Base-by-base conservation (phyloP, 2,113 vertebrate genomes). In the Cyprinodon brontotheroides region DNA sequence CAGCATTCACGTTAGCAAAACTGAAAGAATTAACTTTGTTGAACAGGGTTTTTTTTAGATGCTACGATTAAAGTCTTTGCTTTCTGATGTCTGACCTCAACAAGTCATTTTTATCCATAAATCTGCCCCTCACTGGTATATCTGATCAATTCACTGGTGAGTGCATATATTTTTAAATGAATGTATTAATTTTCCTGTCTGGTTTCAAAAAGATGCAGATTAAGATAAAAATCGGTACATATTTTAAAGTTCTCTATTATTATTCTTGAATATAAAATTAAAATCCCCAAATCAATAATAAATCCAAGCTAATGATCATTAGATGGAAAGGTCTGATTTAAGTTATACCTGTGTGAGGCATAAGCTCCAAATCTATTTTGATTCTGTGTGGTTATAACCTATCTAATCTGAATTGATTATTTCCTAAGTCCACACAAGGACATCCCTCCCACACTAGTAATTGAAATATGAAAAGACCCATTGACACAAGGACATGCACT, bases 351-450 rank as follows among this genome's bases (percentile, higher is more conserved):
- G 14, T 53, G 43, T 11, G 43, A 70, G 71, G 22, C 7, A 22
- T 63, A 53, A 41, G 62, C 6, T 36, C 4, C 4, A 36, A 15
- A 38, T 11, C 48, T 65, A 50, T 47, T 74, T 62, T 43, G 36
- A 62, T 12, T 79, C 45, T 11, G 43, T 65, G 63, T 11, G 50
- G 77, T 74, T 69, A 50, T 4, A 59, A 13, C 11, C 66, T 29
- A 29, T 12, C 50, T 68, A 62, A 77, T 77, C 48, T 61, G 66
- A 65, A 76, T 64, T 17, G 69, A 39, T 12, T 77, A 15, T 53
- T 50, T 67, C 39, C 48, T 41, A 22, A 38, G 1, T 61, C 3
- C 59, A 61, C 14, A 53, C 36, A 29, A 13, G 71, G 64, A 53
- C 50, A 29, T 17, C 12, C 48, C 36, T 63, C 62, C 47, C 8